Evolutionary conservation across 1,140 invertebrate genomes (phyloP), one percentile per base, ranked within the genome.

Genomic region (Drosophila ambigua): DNA sequence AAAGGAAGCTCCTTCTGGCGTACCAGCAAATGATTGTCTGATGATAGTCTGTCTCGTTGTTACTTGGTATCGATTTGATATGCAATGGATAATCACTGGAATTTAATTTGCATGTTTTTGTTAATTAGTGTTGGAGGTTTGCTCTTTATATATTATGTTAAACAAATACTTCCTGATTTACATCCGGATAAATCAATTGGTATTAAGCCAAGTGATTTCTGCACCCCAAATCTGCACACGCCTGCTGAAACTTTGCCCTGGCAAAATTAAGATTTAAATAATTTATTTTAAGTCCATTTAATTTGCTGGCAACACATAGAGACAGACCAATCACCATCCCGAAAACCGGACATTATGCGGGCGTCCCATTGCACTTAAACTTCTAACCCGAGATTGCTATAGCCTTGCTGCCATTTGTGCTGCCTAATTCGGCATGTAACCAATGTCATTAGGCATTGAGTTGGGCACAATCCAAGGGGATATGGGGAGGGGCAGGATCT

Each of bases 381-480:
- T 43, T 16, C 15, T 31, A 64, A 46, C 63, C 79, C 67, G 61
- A 55, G 52, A 68, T 61, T 65, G 53, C 57, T 60, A 39, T 48
- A 55, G 45, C 52, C 24, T 8, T 54, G 46, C 53, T 58, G 62
- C 66, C 73, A 71, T 81, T 76, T 80, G 78, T 63, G 57, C 49
- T 73, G 75, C 64, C 79, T 82, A 82, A 82, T 83, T 71, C 72
- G 79, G 75, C 61, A 83, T 82, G 75, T 66, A 66, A 82, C 79
- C 79, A 66, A 74, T 74, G 76, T 83, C 79, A 83, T 83, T 84
- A 84, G 81, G 72, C 61, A 73, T 69, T 65, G 81, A 61, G 77
- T 74, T 72, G 74, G 60, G 62, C 54, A 60, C 44, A 55, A 55
- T 61, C 49, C 41, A 49, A 53, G 54, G 53, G 35, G 44, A 57